Evolutionary conservation across 2,797 vertebrate species (phyloP).

Genomic region (Carapus acus): DNA sequence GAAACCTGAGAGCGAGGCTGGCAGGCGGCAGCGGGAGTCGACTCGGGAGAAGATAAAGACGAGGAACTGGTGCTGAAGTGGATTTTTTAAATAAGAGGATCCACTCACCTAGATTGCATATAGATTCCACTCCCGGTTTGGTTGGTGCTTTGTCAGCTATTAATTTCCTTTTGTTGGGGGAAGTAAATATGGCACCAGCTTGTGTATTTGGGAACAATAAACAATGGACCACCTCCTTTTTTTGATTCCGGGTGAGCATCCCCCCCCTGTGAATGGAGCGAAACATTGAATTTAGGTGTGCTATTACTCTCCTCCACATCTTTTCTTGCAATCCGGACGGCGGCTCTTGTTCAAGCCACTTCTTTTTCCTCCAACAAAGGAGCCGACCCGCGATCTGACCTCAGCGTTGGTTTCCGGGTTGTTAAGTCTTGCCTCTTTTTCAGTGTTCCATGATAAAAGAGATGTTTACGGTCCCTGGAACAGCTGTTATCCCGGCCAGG

Average conservation of each 20-base stretch:
- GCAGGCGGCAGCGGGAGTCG: constrained; percentile 2
- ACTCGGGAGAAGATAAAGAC: not conserved
- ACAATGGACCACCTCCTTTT: constrained; percentile 23
- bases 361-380: constrained; percentile 31
- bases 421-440: not conserved
- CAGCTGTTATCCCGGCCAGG: no score
- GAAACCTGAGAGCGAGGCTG: constrained; percentile 1
- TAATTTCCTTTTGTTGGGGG: no score
- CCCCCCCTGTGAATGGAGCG: constrained; percentile 9
- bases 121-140: no score
- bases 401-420: constrained; percentile 4
- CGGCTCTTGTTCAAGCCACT: constrained; percentile 24
- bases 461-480: no score
- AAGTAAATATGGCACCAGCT: no score
- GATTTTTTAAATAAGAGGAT: not conserved
- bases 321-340: constrained; percentile 4
- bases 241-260: constrained; percentile 6
- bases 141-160: no score
- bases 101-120: not conserved
- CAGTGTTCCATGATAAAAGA: no score
- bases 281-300: not conserved
- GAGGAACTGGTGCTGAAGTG: not conserved
- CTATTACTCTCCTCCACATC: constrained; percentile 7
- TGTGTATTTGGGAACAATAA: constrained; percentile 18
- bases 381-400: constrained; percentile 25